Conservation (phyloP, 2,797 vertebrate species). For the Peromyscus aztecus region DNA sequence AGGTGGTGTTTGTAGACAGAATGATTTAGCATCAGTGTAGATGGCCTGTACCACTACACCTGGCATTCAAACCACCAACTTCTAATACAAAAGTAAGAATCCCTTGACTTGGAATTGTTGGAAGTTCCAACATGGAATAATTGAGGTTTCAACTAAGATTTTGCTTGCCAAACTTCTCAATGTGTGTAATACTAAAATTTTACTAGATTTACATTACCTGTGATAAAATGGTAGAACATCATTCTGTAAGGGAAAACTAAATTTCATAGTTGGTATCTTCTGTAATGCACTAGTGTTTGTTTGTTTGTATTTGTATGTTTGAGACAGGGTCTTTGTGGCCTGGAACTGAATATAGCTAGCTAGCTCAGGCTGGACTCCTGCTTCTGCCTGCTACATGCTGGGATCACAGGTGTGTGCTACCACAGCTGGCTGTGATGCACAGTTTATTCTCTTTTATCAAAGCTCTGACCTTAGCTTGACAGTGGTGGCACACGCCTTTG, state of each 20-base stretch:
- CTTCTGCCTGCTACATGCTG: not conserved
- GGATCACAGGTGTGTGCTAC: not conserved
- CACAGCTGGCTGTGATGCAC: not conserved
- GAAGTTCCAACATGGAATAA: not conserved
- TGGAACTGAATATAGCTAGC: not conserved
- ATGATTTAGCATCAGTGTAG: conserved; percentile 30
- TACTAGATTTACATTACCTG: not conserved
- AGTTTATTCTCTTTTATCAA: conserved; percentile 49
- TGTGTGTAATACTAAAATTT: conserved; percentile 57
- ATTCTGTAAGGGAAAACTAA: conserved; percentile 62
- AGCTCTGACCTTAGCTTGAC: not conserved
- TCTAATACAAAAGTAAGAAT: conserved; percentile 70
- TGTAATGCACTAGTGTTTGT: not conserved
- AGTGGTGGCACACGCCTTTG: not conserved
- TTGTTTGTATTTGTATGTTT: conserved; percentile 1
- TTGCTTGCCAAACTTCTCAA: conserved; percentile 42
- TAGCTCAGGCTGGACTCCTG: not conserved
- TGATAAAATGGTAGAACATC: not conserved
- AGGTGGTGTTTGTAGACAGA: conserved; percentile 31
- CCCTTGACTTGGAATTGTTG: conserved; percentile 34
- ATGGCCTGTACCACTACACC: not conserved
- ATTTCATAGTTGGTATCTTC: conserved; percentile 56
- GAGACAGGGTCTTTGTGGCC: not conserved
- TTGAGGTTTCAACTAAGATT: conserved; percentile 61
- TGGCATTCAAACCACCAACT: not conserved